phyloP scores from a whole-genome alignment of 2,888 invertebrate species.

The Aplocera efformata region DNA sequence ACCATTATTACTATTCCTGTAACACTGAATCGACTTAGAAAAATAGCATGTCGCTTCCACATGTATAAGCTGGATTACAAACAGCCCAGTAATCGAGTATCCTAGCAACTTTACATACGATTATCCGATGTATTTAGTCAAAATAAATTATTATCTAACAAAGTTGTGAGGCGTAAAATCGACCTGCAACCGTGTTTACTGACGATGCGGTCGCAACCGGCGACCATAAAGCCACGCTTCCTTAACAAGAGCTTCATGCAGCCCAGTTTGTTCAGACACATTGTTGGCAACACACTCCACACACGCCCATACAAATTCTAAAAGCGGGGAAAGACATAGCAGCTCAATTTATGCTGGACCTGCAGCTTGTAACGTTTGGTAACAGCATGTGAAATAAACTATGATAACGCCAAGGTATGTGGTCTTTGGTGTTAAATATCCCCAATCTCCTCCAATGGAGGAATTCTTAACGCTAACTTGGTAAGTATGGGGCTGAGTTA shows the following conservation, averaged over 20 bases:
- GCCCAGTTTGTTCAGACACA: constrained; percentile 44
- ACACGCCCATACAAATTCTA: constrained; percentile 20
- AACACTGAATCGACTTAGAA: not conserved
- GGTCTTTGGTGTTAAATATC: constrained; percentile 57
- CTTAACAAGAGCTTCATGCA: constrained; percentile 51
- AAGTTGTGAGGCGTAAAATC: constrained; percentile 48
- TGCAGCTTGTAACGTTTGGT: constrained; percentile 52
- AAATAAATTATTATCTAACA: constrained; percentile 25
- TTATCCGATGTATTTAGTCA: constrained; percentile 9
- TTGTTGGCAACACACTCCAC: constrained; percentile 27
- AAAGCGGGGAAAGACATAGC: constrained; percentile 24
- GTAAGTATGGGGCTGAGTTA: constrained; percentile 7
- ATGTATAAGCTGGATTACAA: constrained; percentile 14
- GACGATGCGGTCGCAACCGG: constrained; percentile 58
- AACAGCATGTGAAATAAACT: constrained; percentile 68
- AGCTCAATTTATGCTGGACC: constrained; percentile 37
- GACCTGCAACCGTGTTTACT: constrained; percentile 46
- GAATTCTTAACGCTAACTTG: constrained; percentile 18
- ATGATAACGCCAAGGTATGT: constrained; percentile 60
- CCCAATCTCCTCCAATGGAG: constrained; percentile 32
- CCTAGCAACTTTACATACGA: constrained; percentile 27
- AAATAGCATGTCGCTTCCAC: not conserved
- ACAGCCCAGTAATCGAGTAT: constrained; percentile 4
- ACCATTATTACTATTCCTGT: not conserved
- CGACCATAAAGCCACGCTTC: constrained; percentile 65